Evolutionary conservation across 2,888 invertebrate species (phyloP), one percentile per base, ranked within the genome.

Genomic region (Fabriciana adippe): DNA sequence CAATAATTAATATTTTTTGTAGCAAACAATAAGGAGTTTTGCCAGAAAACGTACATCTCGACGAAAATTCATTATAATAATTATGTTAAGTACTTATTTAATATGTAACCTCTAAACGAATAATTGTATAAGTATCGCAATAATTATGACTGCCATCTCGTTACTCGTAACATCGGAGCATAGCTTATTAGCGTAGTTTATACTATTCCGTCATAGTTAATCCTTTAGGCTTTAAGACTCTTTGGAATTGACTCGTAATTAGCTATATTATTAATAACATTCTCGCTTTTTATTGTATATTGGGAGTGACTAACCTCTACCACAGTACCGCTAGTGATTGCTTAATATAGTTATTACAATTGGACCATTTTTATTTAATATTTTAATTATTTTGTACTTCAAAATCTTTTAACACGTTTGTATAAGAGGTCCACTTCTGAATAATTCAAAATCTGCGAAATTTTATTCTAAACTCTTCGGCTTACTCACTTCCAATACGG

Each of bases 71-170:
- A 53, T 59, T 67, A 47, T 59, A 47, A 57, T 62, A 48, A 45
- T 68, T 61, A 64, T 66, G 56, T 54, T 68, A 68, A 66, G 68
- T 66, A 63, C 48, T 61, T 26, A 26, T 26, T 26, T 53, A 56
- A 68, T 66, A 48, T 71, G 63, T 68, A 71, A 64, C 48, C 66
- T 56, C 55, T 55, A 16, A 55, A 68, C 62, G 59, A 68, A 69
- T 64, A 66, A 67, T 68, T 70, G 72, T 68, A 71, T 68, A 59
- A 68, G 66, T 63, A 71, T 74, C 73, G 77, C 77, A 78, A 76
- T 78, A 78, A 76, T 64, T 70, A 75, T 66, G 35, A 79, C 78
- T 80, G 81, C 78, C 77, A 77, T 71, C 72, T 69, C 68, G 61
- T 65, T 61, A 68, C 57, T 64, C 67, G 72, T 67, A 64, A 67